Evolutionary conservation across 2,113 vertebrate species (phyloP), one percentile per base, ranked within the genome.

Genomic region (Myocastor coypus): DNA sequence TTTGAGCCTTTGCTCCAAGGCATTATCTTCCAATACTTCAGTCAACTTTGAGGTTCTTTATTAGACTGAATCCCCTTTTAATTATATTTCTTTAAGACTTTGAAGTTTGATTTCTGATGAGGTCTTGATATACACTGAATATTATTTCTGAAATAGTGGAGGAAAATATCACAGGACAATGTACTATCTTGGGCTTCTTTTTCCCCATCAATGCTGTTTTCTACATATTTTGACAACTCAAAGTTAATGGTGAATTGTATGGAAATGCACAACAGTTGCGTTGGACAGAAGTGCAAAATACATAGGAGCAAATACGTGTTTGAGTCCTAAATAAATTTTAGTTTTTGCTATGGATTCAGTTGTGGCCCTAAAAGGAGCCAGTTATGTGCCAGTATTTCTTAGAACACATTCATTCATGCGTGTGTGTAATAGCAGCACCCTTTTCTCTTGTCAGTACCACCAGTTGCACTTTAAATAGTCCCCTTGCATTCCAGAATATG

Each of bases 401-500:
- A 69, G 91, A 94, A n/a, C 26, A 37, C 0, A 1, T 11, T 12
- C 91, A 77, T 78, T 94, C 46, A 61, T 68, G 46, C 52, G 46
- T 93, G 82, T 92, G 69, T 96, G 12, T 20, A 93, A 87, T 13
- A 52, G 55, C 17, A 66, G 1, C 1, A 1, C 28, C 57, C 90
- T 94, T 71, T 11, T 68, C 93, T 95, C 97, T 85, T 94, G 88
- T 94, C 83, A 71, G 52, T 75, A 80, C 63, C 73, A 73, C 82
- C 57, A 46, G 90, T n/a, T 92, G 28, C 19, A 90, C 92, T 98
- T 98, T 85, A 97, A 98, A 97, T 95, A 96, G 84, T 94, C 92
- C 90, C 86, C n/a, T 95, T 96, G 91, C 96, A 98, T 98, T 98
- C 98, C 98, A 97, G 93, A 96, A 95, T 98, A 85, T 97, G 97